Evolutionary conservation across 2,113 vertebrate species (phyloP).

Genomic region (Archocentrus centrarchus): DNA sequence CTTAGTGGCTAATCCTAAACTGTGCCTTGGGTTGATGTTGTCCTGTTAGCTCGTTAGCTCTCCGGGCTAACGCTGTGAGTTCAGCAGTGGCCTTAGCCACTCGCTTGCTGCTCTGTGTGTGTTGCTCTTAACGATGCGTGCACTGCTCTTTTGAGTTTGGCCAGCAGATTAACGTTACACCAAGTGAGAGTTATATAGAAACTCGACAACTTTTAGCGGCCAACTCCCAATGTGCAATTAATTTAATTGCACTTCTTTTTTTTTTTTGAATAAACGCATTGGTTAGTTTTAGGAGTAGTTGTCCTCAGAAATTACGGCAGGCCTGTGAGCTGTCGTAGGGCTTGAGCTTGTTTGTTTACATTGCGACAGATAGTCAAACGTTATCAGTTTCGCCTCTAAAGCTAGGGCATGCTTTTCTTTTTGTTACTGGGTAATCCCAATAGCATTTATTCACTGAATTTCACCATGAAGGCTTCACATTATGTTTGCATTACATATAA

Average conservation of each 20-base stretch:
- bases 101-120: slow-evolving; percentile 29
- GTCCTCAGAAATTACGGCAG: neutral
- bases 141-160: slow-evolving; percentile 19
- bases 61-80: slow-evolving; percentile 62
- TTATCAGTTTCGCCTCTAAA: neutral
- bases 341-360: slow-evolving; percentile 64
- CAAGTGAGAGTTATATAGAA: neutral
- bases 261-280: neutral
- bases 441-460: neutral
- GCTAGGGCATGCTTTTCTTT: neutral
- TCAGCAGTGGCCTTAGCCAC: slow-evolving; percentile 61
- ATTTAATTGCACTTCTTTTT: neutral
- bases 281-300: slow-evolving; percentile 8
- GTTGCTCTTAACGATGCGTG: neutral
- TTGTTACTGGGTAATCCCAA: neutral
- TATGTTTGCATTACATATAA: slow-evolving; percentile 9
- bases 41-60: slow-evolving; percentile 72
- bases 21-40: slow-evolving; percentile 63
- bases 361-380: slow-evolving; percentile 16
- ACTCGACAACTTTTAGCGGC: neutral
- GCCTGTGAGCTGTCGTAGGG: neutral
- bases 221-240: neutral
- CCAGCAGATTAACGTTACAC: neutral
- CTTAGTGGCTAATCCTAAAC: slow-evolving; percentile 50
- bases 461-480: neutral